These are phyloP conservation scores for Synanthedon myopaeformis DNA, from an alignment of 2,888 invertebrate genomes.

Conservation along the genomic window DNA sequence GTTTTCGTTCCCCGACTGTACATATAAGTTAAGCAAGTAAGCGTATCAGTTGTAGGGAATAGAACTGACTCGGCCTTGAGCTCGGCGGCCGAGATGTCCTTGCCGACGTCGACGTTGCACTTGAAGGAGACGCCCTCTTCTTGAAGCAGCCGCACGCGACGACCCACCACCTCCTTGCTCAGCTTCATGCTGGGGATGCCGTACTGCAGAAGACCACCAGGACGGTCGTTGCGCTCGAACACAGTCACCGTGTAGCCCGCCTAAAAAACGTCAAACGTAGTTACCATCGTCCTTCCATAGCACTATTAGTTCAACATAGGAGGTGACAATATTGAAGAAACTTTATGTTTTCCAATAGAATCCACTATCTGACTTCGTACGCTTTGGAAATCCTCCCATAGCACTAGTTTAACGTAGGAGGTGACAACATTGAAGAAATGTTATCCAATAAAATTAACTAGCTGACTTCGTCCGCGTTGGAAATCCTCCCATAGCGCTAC, in stretches of 20 bases:
- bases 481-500: too few relatives aligned
- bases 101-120: slow-evolving; percentile 90
- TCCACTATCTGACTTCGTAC: background rate
- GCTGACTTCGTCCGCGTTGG: too few relatives aligned
- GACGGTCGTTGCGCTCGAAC: slow-evolving; percentile 94
- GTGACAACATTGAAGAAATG: too few relatives aligned
- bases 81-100: slow-evolving; percentile 84
- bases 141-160: slow-evolving; percentile 86
- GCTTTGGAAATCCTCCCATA: too few relatives aligned
- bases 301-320: slow-evolving; percentile 2
- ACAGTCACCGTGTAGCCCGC: slow-evolving; percentile 97
- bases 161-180: slow-evolving; percentile 91
- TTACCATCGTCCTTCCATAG: background rate
- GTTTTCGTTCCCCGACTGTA: too few relatives aligned
- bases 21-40: too few relatives aligned
- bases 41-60: too few relatives aligned
- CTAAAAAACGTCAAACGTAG: slow-evolving; percentile 31
- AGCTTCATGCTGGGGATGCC: slow-evolving; percentile 99
- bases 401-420: too few relatives aligned
- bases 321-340: background rate
- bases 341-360: background rate
- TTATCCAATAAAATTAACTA: too few relatives aligned
- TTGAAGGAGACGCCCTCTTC: slow-evolving; percentile 93
- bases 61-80: slow-evolving; percentile 70
- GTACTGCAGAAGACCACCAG: slow-evolving; percentile 95